Percentiles rank a stretch among this genome's conserved stretches.
Conservation (phyloP, 2,113 vertebrate genomes). For the Pholis gunnellus region DNA sequence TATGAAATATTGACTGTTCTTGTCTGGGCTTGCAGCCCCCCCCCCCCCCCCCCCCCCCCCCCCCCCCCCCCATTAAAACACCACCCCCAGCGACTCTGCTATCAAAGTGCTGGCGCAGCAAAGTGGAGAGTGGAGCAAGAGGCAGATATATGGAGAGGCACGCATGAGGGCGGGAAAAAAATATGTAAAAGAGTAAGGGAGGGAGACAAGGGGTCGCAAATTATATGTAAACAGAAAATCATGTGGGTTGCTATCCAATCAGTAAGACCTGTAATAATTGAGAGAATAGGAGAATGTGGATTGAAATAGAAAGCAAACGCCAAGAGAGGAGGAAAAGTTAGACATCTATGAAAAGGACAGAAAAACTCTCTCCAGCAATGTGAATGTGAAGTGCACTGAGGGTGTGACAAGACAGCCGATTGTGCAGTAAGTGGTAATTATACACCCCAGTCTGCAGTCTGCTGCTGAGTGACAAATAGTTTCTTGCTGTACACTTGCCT, state of each 20-base stretch:
- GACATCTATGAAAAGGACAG: constrained; percentile 34
- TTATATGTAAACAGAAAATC: constrained; percentile 41
- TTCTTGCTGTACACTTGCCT: constrained; percentile 57
- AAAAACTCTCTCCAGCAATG: constrained; percentile 37
- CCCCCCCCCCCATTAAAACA: constrained; percentile 62
- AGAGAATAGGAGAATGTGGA: constrained; percentile 8
- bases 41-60: constrained; percentile 61
- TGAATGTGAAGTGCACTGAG: constrained; percentile 49
- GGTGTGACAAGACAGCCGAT: constrained; percentile 73
- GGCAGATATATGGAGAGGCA: constrained; percentile 42
- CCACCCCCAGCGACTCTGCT: constrained; percentile 66
- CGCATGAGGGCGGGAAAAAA: constrained; percentile 27
- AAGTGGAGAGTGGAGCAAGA: constrained; percentile 51
- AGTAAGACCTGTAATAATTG: constrained; percentile 24
- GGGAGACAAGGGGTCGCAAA: constrained; percentile 34
- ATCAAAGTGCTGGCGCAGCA: constrained; percentile 84
- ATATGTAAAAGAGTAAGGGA: constrained; percentile 19
- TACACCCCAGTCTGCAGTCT: constrained; percentile 64
- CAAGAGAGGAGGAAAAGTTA: constrained; percentile 29
- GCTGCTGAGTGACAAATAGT: constrained; percentile 72
- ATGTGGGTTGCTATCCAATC: constrained; percentile 24
- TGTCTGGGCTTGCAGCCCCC: constrained; percentile 69
- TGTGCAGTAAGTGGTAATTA: constrained; percentile 79
- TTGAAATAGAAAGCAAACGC: constrained; percentile 12
- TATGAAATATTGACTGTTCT: constrained; percentile 85